Base-by-base conservation (phyloP, 1,140 invertebrate species). In the Lasioglossum baleicum region DNA sequence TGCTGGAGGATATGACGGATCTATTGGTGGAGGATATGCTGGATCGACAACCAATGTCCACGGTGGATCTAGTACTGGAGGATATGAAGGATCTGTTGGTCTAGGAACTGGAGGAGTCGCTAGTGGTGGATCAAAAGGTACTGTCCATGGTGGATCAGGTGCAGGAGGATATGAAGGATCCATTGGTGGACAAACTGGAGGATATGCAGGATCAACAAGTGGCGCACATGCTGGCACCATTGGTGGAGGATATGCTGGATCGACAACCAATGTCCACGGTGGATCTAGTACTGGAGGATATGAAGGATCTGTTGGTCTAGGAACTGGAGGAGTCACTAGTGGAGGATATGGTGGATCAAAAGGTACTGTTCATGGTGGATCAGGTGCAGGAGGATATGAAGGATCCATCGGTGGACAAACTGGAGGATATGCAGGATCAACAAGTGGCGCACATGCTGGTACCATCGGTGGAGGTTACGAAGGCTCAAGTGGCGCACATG, bases 1-100 rank as follows among this genome's bases (percentile, higher is more conserved):
- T 26, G 26, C 26, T 26, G 26, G 26, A 40, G 56, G 48, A 15
- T 75, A 82, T n/a, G 13, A 60, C 44, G 80, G 83, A 79, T 56
- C 74, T 0, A 53, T 20, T 53, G 51, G 17, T 53, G 17, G 17
- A 53, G 51, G 2, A 53, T 26, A 26, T 26, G 15, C 13, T 6
- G 13, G 51, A 53, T 20, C 51, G 6, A 53, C 51, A 6, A 15
- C 13, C 15, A 53, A 17, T 53, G 51, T 53, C 17, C 51, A 53
- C 17, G 51, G 15, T 17, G 51, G 82, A 76, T 26, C 60, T 0
- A 44, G 5, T 53, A 22, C 42, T 15, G 26, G 17, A 56, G 68
- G 68, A 42, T 78, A 78, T 58, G 44, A 5, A 15, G 51, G 51
- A 20, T 17, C 51, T 53, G 51, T 13, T 53, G 51, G 51, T 53